phyloP scores from a whole-genome alignment of 53 echinoderm and acorn worm genomes.

The Arbacia lixula region DNA sequence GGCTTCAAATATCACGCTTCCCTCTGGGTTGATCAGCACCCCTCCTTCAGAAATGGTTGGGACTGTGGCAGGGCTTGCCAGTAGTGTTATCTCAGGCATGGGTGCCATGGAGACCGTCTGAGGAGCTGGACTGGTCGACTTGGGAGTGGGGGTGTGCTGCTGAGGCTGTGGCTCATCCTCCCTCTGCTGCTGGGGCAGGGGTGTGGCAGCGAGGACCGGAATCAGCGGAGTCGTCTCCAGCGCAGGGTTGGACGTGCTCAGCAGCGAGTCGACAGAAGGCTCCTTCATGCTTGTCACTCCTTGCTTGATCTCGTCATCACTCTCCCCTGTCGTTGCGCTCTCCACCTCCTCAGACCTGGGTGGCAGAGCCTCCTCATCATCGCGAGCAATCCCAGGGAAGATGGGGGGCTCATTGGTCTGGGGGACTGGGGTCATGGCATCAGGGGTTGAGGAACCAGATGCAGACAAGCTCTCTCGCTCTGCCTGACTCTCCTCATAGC shows the following conservation, averaged over 20 bases:
- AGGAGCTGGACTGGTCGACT: slow-evolving; percentile 14
- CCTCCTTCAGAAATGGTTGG: background rate
- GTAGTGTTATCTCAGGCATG: slow-evolving; percentile 51
- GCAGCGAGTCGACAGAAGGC: slow-evolving; percentile 68
- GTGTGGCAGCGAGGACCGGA: slow-evolving; percentile 62
- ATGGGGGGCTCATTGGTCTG: background rate
- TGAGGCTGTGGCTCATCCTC: background rate
- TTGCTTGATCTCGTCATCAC: background rate
- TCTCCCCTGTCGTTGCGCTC: slow-evolving; percentile 16
- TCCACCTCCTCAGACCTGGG: background rate
- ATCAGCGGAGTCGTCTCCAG: slow-evolving; percentile 80
- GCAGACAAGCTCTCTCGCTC: background rate
- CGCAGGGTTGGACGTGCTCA: slow-evolving; percentile 71
- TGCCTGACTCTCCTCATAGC: slow-evolving; percentile 52
- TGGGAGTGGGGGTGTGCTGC: background rate
- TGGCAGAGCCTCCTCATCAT: background rate
- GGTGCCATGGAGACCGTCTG: slow-evolving; percentile 46
- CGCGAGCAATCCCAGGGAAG: background rate
- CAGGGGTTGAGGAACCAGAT: background rate
- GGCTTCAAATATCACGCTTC: slow-evolving; percentile 25
- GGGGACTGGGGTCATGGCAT: background rate
- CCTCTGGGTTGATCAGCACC: slow-evolving; percentile 48
- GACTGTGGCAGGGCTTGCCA: background rate
- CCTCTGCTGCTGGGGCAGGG: background rate
- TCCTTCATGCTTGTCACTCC: background rate